Conservation (phyloP, 2,113 vertebrate genomes). For the Semnopithecus entellus region DNA sequence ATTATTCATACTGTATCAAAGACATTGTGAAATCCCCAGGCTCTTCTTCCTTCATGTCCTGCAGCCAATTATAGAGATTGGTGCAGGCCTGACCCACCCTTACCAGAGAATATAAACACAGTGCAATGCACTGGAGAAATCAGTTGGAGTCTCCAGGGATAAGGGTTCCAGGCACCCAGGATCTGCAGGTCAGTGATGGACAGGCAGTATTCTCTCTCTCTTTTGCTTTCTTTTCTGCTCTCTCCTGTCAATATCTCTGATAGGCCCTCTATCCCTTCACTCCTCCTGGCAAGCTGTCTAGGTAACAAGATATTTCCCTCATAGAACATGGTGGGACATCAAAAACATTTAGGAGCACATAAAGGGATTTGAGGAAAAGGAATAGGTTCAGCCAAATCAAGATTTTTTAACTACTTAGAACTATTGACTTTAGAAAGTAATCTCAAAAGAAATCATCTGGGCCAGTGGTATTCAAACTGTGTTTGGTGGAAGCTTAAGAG, state of each 20-base stretch:
- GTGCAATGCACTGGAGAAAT: not conserved
- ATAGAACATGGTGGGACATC: not conserved
- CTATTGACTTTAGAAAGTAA: not conserved
- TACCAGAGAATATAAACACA: conserved; percentile 58
- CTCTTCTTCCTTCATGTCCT: conserved; percentile 40
- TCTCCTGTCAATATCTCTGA: not conserved
- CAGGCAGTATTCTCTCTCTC: not conserved
- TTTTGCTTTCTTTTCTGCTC: not conserved
- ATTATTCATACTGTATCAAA: conserved; percentile 51
- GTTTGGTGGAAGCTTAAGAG: not conserved
- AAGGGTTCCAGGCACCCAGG: not conserved
- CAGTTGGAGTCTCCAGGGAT: not conserved
- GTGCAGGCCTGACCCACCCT: conserved; percentile 24
- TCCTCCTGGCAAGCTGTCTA: not conserved
- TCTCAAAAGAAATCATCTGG: not conserved
- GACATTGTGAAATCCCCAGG: conserved; percentile 47
- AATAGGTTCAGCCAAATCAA: not conserved
- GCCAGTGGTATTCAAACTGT: not conserved
- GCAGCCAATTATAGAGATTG: conserved; percentile 52
- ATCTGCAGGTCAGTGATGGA: conserved; percentile 66
- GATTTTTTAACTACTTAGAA: not conserved
- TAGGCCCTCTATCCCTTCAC: not conserved
- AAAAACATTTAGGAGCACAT: not conserved
- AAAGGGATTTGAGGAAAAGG: not conserved
- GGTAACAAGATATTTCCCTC: not conserved